Base-by-base conservation (phyloP, 2,888 invertebrate genomes). In the Phaedon cochleariae region DNA sequence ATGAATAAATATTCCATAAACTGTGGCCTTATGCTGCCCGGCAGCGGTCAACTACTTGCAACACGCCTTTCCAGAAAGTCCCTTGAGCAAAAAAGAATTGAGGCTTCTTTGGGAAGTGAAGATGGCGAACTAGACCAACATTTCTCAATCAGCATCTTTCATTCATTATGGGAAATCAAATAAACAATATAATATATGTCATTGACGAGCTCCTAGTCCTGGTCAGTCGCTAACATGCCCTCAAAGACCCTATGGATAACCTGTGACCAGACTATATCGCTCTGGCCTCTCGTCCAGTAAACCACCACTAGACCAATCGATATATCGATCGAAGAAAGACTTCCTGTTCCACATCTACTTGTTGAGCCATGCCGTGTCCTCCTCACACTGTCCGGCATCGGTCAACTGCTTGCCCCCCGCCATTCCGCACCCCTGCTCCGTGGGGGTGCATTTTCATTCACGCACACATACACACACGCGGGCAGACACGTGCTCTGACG, bases 311-410 rank as follows among this genome's bases (percentile, higher is more conserved):
- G 76, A 74, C 74, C 74, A 81, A 81, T 82, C 82, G 80, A 82
- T 82, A 82, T 82, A 82, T 82, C 81, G 82, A 82, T 79, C 77
- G 78, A 79, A 76, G 78, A 76, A 78, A 80, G 78, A 81, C 80
- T 66, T 69, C 68, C 69, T 68, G 69, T 79, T 82, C 82, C 80
- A 82, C 81, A 80, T 82, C 81, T 82, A 82, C 82, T 82, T 82
- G 82, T 82, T 82, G 82, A 82, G 78, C 80, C 37, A 58, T 68
- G 64, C 68, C 65, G 26, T 63, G 68, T 68, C 67, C 59, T 59
- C 61, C 57, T 61, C 62, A 65, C 67, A 65, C 67, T 64, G 68
- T 73, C 68, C 73, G 71, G 71, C 72, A 71, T 64, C 70, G 65
- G 73, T 67, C 68, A 73, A 67, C 72, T 76, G 74, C 74, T 76